Percentiles rank a stretch among this genome's conserved stretches.
Evolutionary conservation across 1,140 invertebrate species (phyloP).

Genomic region (Cardiocondyla obscurior): DNA sequence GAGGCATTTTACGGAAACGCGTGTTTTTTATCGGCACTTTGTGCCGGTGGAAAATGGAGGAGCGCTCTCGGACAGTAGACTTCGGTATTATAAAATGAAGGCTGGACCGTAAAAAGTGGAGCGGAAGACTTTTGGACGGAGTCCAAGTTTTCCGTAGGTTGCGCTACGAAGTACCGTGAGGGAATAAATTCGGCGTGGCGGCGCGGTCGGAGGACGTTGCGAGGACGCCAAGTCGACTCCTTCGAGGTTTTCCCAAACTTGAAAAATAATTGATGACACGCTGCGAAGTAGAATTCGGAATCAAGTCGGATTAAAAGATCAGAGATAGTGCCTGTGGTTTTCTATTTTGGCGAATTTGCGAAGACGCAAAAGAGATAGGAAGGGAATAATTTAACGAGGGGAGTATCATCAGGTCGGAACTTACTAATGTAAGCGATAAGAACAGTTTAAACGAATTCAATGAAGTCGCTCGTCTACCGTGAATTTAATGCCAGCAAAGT

Average conservation of each 20-base stretch:
- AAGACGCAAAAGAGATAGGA: conserved; percentile 29
- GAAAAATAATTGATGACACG: conserved; percentile 56
- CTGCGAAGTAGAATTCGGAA: conserved; percentile 50
- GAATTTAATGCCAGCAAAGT: conserved; percentile 54
- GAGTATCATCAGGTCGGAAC: conserved; percentile 45
- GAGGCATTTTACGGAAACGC: conserved; percentile 47
- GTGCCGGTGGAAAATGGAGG: conserved; percentile 35
- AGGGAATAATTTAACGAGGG: conserved; percentile 51
- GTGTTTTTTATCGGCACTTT: conserved; percentile 53
- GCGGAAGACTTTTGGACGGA: conserved; percentile 40
- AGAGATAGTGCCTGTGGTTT: conserved; percentile 48
- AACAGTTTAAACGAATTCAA: conserved; percentile 58
- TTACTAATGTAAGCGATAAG: conserved; percentile 57
- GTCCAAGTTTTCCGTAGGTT: conserved; percentile 44
- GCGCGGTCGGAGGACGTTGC: conserved; percentile 23
- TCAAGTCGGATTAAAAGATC: conserved; percentile 55
- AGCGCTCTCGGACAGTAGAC: conserved; percentile 44
- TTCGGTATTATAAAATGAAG: conserved; percentile 52
- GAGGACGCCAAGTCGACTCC: conserved; percentile 53
- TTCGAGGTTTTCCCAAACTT: conserved; percentile 52
- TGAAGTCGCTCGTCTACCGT: conserved; percentile 48
- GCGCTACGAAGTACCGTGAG: conserved; percentile 19
- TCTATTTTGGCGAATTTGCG: conserved; percentile 52
- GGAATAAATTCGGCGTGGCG: conserved; percentile 43
- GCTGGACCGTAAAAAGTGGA: conserved; percentile 50